Percentiles rank a stretch among this genome's conserved stretches.
Evolutionary conservation across 2,113 vertebrate genomes (phyloP).

Genomic region (Calyptommatus sinebrachiatus): DNA sequence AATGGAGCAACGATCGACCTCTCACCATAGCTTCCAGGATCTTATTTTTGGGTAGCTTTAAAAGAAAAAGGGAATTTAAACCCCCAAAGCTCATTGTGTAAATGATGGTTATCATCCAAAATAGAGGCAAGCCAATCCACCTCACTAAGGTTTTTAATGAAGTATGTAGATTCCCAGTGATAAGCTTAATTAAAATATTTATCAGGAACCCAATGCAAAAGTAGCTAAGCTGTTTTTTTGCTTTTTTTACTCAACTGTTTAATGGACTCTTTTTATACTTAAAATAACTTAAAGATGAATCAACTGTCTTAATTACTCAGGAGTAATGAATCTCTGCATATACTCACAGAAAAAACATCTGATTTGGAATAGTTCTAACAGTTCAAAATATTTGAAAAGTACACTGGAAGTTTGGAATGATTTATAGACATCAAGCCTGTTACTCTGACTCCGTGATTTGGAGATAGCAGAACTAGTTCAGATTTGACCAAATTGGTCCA

Average conservation of each 20-base stretch:
- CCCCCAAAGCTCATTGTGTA: neutral
- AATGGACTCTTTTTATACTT: neutral
- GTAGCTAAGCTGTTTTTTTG: neutral
- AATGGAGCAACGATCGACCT: neutral
- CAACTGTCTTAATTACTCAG: neutral
- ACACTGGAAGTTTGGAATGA: no score
- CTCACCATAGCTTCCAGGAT: conserved; percentile 2
- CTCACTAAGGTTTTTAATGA: neutral
- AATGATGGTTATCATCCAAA: neutral
- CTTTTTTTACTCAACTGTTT: neutral
- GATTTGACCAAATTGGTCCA: no score
- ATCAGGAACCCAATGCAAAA: conserved; percentile 5
- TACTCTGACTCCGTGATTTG: no score
- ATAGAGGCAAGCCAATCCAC: neutral
- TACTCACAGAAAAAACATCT: no score
- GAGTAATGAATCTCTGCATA: no score
- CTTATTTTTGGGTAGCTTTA: conserved; percentile 3
- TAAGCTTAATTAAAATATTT: conserved; percentile 16
- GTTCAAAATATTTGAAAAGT: no score
- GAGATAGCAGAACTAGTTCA: no score
- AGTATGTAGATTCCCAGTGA: neutral
- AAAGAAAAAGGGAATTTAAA: neutral
- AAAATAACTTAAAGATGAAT: neutral
- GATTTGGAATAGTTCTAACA: no score
- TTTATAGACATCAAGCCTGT: no score